These are phyloP conservation scores for Drosophila imparisetae DNA, from an alignment of 2,888 invertebrate genomes.

Conservation along the genomic window DNA sequence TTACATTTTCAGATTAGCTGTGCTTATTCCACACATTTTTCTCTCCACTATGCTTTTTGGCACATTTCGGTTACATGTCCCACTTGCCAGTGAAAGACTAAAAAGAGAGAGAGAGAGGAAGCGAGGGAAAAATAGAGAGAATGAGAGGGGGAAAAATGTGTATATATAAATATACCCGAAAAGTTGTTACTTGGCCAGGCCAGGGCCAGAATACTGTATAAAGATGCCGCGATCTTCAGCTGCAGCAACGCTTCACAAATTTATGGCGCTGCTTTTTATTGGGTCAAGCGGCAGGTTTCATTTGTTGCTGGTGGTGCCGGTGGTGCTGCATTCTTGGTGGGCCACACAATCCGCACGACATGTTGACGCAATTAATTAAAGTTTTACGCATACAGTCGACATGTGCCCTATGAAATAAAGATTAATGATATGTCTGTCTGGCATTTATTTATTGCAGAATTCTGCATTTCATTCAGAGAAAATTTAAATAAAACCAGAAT, in stretches of 20 bases:
- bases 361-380: constrained; percentile 72
- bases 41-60: constrained; percentile 58
- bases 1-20: constrained; percentile 74
- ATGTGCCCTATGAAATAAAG: constrained; percentile 41
- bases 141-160: not conserved
- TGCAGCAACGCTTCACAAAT: constrained; percentile 51
- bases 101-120: not conserved
- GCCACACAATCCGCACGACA: constrained; percentile 40
- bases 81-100: constrained; percentile 63
- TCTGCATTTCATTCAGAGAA: not conserved
- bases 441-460: not conserved
- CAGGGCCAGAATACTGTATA: constrained; percentile 32
- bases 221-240: constrained; percentile 52
- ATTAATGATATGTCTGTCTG: constrained; percentile 33
- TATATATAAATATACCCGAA: constrained; percentile 51
- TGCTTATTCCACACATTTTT: constrained; percentile 51
- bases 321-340: constrained; percentile 64
- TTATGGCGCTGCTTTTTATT: constrained; percentile 71
- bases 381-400: constrained; percentile 17
- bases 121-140: not conserved
- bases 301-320: constrained; percentile 33
- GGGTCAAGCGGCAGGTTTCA: constrained; percentile 75
- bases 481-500: not conserved
- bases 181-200: constrained; percentile 44
- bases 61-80: constrained; percentile 73